phyloP scores from a whole-genome alignment of 2,888 invertebrate species.

The Phorcus lineatus region DNA sequence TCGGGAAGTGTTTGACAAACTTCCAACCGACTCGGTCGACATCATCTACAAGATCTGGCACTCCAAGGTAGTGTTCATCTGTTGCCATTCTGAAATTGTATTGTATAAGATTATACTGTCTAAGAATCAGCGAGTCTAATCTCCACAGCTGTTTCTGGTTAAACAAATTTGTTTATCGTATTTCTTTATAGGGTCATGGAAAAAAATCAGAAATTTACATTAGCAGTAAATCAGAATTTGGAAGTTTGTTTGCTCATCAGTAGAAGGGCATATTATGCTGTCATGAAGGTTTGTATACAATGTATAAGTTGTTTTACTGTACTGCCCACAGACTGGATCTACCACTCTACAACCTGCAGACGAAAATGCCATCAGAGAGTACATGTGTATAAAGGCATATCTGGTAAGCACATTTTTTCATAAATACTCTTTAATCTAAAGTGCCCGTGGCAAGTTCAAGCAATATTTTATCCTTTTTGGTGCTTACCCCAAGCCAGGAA shows the following conservation, averaged over 20 bases:
- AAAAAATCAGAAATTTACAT: no score
- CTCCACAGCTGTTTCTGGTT: no score
- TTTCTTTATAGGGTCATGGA: no score
- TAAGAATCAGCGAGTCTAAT: not conserved
- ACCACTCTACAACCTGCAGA: constrained; percentile 77
- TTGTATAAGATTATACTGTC: not conserved
- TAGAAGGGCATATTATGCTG: not conserved
- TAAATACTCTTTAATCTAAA: no score
- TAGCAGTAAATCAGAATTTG: no score
- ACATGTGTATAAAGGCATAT: constrained; percentile 90
- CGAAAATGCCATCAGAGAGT: constrained; percentile 84
- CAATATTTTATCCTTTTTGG: no score
- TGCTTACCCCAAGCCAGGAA: no score
- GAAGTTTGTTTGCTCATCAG: not conserved
- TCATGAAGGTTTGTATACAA: no score
- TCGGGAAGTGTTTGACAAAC: constrained; percentile 84
- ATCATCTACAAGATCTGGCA: constrained; percentile 78
- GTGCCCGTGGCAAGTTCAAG: no score
- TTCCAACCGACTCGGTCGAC: constrained; percentile 82
- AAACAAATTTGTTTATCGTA: no score
- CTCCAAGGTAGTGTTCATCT: constrained; percentile 59
- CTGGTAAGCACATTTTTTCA: no score
- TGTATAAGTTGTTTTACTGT: no score
- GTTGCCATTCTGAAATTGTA: not conserved
- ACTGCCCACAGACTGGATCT: constrained; percentile 71